phyloP scores from a whole-genome alignment of 2,888 invertebrate genomes.

The Drosophila mimica region DNA sequence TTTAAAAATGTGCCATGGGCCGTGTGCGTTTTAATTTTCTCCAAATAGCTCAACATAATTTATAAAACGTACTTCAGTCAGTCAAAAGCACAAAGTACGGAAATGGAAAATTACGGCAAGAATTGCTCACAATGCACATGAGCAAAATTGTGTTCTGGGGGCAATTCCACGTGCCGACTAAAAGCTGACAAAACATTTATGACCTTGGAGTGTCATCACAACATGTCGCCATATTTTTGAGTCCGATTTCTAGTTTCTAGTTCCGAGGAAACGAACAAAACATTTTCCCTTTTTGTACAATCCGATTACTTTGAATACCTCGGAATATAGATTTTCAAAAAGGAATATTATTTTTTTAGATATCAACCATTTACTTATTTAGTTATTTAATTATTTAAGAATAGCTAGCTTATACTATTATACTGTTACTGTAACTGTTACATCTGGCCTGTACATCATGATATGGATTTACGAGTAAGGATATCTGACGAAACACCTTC shows the following conservation, averaged over 20 bases:
- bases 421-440: not conserved
- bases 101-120: slow-evolving; percentile 17
- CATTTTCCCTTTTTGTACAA: not conserved
- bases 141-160: slow-evolving; percentile 28
- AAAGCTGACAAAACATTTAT: slow-evolving; percentile 80
- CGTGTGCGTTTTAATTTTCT: slow-evolving; percentile 73
- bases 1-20: slow-evolving; percentile 73
- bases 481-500: not conserved
- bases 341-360: not conserved
- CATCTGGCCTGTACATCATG: not conserved
- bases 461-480: slow-evolving; percentile 3
- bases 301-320: not conserved
- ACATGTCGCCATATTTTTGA: not conserved
- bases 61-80: slow-evolving; percentile 63
- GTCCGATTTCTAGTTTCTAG: not conserved
- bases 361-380: too few species aligned
- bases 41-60: slow-evolving; percentile 76
- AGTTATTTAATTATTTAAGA: not conserved
- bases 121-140: slow-evolving; percentile 14
- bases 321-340: not conserved
- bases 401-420: not conserved
- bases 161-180: slow-evolving; percentile 74
- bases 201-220: slow-evolving; percentile 70
- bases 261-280: not conserved
- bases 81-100: slow-evolving; percentile 27